Percentiles rank a stretch among this genome's conserved stretches.
These are phyloP conservation scores for Danio albolineatus DNA, from an alignment of 2,797 vertebrate genomes.

Conservation along the genomic window DNA sequence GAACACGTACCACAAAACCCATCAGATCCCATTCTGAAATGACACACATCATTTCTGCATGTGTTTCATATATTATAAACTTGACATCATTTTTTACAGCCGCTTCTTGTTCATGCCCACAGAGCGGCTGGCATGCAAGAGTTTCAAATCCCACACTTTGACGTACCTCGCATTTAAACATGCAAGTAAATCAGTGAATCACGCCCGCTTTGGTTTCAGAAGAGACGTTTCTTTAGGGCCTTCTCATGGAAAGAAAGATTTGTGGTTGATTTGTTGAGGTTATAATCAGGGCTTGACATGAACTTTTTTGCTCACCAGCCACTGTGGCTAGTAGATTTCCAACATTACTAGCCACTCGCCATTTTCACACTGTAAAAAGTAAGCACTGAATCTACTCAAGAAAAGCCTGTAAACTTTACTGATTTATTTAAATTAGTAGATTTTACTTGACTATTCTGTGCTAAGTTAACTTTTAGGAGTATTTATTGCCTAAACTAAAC, in stretches of 20 bases:
- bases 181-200: neutral
- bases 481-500: too few relatives aligned
- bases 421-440: too few relatives aligned
- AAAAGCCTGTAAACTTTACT: too few relatives aligned
- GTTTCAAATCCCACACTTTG: neutral
- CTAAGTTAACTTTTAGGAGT: too few relatives aligned
- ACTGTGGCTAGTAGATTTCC: too few relatives aligned
- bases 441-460: too few relatives aligned
- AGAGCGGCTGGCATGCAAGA: neutral
- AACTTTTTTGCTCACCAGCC: too few relatives aligned
- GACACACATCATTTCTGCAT: neutral
- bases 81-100: neutral
- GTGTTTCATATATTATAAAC: neutral
- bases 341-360: too few relatives aligned
- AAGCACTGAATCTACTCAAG: too few relatives aligned
- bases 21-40: neutral
- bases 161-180: neutral
- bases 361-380: too few relatives aligned
- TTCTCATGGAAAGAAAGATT: neutral
- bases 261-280: neutral
- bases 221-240: neutral
- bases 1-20: neutral
- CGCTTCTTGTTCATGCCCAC: neutral
- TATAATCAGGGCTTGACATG: too few relatives aligned
- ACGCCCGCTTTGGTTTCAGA: neutral